Conservation (phyloP, 2,797 vertebrate species). For the Emys orbicularis region DNA sequence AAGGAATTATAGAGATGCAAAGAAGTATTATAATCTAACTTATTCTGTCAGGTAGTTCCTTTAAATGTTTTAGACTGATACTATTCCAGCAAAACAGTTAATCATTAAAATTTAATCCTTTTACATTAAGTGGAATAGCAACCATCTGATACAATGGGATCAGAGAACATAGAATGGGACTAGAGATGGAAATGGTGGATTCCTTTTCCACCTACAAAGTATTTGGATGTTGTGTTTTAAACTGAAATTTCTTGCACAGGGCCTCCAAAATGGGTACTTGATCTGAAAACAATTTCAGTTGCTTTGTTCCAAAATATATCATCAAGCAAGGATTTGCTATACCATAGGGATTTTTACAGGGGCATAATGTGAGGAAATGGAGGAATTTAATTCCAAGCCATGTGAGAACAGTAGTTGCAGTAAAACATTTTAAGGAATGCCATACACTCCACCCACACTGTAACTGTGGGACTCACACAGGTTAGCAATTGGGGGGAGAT, state of each 20-base stretch:
- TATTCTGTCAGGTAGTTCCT: neutral
- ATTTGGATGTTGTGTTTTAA: neutral
- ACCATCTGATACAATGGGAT: neutral
- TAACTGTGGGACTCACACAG: neutral
- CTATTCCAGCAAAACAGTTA: neutral
- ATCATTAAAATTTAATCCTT: neutral
- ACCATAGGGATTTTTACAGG: neutral
- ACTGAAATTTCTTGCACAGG: neutral
- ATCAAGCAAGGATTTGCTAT: neutral
- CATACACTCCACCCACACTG: neutral
- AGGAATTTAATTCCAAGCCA: neutral
- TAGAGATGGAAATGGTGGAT: neutral
- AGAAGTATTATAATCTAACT: neutral
- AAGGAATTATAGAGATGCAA: neutral
- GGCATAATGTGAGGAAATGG: neutral
- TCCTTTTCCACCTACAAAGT: neutral
- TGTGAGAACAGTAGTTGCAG: neutral
- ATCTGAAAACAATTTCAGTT: neutral
- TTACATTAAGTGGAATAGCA: neutral
- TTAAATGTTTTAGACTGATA: neutral
- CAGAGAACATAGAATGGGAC: neutral
- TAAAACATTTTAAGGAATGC: neutral
- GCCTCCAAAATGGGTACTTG: neutral
- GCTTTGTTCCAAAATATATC: neutral
- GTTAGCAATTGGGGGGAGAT: neutral